Evolutionary conservation across 1,140 invertebrate species (phyloP), one percentile per base, ranked within the genome.

Genomic region (Anagrus nilaparvatae): DNA sequence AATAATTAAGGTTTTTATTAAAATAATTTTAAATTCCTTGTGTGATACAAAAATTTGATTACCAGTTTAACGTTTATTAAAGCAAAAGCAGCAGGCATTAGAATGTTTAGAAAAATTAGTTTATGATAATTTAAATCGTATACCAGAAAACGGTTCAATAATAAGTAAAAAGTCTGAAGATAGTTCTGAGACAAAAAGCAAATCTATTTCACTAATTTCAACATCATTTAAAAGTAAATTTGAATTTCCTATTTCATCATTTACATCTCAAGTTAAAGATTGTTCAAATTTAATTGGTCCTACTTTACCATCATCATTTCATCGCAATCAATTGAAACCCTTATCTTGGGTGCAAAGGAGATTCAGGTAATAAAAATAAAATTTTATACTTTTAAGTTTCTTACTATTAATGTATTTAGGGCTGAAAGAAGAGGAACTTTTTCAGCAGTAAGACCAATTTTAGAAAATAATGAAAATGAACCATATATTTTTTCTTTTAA

Each of bases 31-130:
- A 27, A 23, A 2, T 18, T 36, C 3, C 21, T 41, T 20, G 19
- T 31, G 13, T 18, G 40, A 32, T 6, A 17, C 7, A n/a, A n/a
- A 27, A 27, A 27, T 12, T 7, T 7, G 13, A 23, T 21, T 6
- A 31, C 24, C 2, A 24, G 2, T 13, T 31, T 14, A 0, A 23
- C 19, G 21, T 31, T 24, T n/a, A 37, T 46, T 16, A n/a, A 8
- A 63, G 61, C 50, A 53, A 32, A 65, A 63, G 50, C 42, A 56
- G 25, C 25, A 56, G 32, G 60, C 59, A 2, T 33, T 60, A 19
- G 55, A 60, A 21, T 49, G 52, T 40, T 41, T 59, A 16, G 42
- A 43, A 18, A 43, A 33, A 20, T 32, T 59, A 23, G 44, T n/a
- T n/a, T n/a, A n/a, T n/a, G n/a, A n/a, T n/a, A n/a, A n/a, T n/a